Percentiles rank a stretch among this genome's conserved stretches.
These are phyloP conservation scores for Cairina moschata DNA, from an alignment of 2,113 vertebrate genomes.

Conservation along the genomic window DNA sequence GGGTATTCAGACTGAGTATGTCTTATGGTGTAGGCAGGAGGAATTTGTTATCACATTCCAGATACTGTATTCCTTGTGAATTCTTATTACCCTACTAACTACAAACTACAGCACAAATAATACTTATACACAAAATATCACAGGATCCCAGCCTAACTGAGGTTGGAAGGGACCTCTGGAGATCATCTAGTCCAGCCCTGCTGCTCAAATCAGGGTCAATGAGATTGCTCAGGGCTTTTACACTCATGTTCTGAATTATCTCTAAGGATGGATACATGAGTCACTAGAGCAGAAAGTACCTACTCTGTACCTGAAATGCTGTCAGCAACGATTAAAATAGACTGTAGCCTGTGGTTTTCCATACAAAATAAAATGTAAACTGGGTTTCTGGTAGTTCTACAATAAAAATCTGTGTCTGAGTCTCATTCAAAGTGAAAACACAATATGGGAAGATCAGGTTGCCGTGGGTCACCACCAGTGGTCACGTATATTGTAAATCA, in stretches of 20 bases:
- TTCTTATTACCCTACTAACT: neutral
- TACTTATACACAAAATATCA: neutral
- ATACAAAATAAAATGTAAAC: neutral
- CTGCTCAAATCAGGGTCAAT: neutral
- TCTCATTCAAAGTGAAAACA: neutral
- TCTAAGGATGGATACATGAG: neutral
- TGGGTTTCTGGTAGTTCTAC: neutral
- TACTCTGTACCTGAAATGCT: slow-evolving; percentile 47
- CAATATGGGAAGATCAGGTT: neutral
- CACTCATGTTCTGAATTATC: neutral
- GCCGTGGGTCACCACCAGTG: neutral
- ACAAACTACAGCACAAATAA: neutral
- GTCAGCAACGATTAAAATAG: slow-evolving; percentile 45
- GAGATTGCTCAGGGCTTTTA: neutral
- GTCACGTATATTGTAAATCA: neutral
- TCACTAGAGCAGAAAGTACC: slow-evolving; percentile 60
- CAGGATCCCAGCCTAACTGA: neutral
- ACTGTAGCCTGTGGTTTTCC: neutral
- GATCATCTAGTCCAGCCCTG: neutral
- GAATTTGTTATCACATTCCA: neutral
- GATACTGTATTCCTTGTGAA: neutral
- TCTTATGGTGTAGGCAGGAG: neutral
- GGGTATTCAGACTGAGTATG: neutral
- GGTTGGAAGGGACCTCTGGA: neutral
- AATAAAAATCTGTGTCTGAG: neutral